A percentile compares a stretch with the other conserved stretches of the same genome.
Evolutionary conservation across 2,888 invertebrate species (phyloP).

Genomic region (Notocelia uddmanniana): DNA sequence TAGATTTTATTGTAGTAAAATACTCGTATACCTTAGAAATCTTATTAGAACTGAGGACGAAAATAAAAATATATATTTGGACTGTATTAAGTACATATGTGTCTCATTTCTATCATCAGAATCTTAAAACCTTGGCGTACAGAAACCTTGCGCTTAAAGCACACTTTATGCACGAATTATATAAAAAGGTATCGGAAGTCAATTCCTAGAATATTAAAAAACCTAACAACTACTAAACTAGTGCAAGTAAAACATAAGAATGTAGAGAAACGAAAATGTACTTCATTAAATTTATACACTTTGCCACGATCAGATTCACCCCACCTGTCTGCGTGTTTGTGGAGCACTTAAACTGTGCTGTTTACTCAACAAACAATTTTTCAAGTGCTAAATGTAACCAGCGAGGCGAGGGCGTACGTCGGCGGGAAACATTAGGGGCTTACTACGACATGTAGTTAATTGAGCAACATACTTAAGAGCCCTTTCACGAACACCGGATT

Average conservation of each 20-base stretch:
- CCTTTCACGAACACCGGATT: no score
- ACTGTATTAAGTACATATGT: no score
- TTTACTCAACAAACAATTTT: slow-evolving; percentile 34
- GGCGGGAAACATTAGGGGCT: background rate
- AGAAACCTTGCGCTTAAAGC: no score
- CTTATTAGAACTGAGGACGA: no score
- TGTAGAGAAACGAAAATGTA: background rate
- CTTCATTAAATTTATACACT: slow-evolving; percentile 11
- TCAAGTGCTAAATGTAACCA: slow-evolving; percentile 38
- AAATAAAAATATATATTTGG: no score
- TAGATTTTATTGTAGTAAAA: background rate
- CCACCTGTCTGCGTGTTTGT: slow-evolving; percentile 36
- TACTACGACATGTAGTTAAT: slow-evolving; percentile 2
- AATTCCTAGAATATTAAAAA: background rate
- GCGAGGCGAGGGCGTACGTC: background rate
- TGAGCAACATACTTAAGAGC: background rate
- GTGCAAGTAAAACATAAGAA: background rate
- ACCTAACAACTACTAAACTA: background rate
- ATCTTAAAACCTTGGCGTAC: no score
- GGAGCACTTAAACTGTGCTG: slow-evolving; percentile 37
- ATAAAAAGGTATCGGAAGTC: background rate
- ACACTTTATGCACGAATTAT: background rate
- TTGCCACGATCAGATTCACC: slow-evolving; percentile 34
- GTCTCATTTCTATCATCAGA: no score
- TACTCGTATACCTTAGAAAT: background rate